Evolutionary conservation across 1,140 invertebrate species (phyloP).

Genomic region (Danaus melanippus): DNA sequence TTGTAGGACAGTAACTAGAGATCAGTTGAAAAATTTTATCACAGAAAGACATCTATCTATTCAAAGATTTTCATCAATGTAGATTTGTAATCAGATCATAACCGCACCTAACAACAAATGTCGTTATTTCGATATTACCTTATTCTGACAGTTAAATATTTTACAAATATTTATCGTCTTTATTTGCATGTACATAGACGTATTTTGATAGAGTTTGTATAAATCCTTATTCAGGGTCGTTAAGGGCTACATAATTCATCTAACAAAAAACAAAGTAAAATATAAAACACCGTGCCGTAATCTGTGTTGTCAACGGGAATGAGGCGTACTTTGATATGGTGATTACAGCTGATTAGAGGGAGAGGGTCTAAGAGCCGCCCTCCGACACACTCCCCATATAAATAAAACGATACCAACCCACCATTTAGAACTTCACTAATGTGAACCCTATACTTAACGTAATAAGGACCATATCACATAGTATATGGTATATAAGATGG

Average conservation of each 20-base stretch:
- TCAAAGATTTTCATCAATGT: too few relatives aligned
- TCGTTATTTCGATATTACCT: too few relatives aligned
- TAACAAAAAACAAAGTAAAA: conserved; percentile 27
- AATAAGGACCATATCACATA: conserved; percentile 14
- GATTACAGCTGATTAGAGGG: conserved; percentile 70
- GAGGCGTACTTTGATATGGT: conserved; percentile 70
- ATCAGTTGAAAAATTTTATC: too few relatives aligned
- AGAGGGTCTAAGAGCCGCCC: conserved; percentile 39
- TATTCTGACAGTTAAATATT: too few relatives aligned
- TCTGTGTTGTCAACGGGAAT: conserved; percentile 63
- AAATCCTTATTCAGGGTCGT: too few relatives aligned
- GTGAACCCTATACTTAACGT: conserved; percentile 18
- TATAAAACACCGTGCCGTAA: conserved; percentile 45
- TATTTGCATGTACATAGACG: too few relatives aligned
- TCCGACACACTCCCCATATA: conserved; percentile 62
- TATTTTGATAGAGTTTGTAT: too few relatives aligned
- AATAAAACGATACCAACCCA: conserved; percentile 58
- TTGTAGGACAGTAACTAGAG: too few relatives aligned
- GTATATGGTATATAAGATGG: conserved; percentile 26
- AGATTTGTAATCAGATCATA: too few relatives aligned
- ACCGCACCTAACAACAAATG: too few relatives aligned
- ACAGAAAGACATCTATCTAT: too few relatives aligned
- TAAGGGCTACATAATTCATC: conserved; percentile 2
- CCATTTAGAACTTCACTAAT: conserved; percentile 16
- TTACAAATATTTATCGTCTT: too few relatives aligned